These are phyloP conservation scores for Andrena hattorfiana DNA, from an alignment of 2,888 invertebrate species.

Conservation along the genomic window DNA sequence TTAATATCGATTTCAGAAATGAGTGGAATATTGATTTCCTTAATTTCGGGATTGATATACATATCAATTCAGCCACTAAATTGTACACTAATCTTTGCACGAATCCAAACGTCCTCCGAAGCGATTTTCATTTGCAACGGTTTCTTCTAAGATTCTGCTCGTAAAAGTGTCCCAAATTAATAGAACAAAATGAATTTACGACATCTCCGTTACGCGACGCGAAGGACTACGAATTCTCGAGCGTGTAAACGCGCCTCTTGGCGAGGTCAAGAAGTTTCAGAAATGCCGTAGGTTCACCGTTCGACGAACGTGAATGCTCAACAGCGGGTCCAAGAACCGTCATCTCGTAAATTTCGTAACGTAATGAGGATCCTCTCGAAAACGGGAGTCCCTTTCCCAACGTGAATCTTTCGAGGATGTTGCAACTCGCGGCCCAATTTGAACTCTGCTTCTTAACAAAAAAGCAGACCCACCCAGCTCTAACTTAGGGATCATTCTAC, in stretches of 20 bases:
- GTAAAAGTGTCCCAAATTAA: neutral
- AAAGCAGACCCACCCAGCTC: neutral
- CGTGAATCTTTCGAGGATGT: conserved; percentile 28
- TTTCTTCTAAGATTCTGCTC: neutral
- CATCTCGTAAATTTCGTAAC: conserved; percentile 59
- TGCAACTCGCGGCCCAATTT: conserved; percentile 36
- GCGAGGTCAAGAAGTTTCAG: conserved; percentile 58
- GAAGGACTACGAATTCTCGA: conserved; percentile 7
- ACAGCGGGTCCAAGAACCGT: conserved; percentile 34
- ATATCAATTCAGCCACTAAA: neutral
- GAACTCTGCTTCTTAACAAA: conserved; percentile 19
- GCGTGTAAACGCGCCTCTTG: conserved; percentile 13
- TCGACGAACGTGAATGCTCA: conserved; percentile 38
- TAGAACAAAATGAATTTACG: neutral
- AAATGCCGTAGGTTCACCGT: conserved; percentile 53
- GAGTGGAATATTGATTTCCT: neutral
- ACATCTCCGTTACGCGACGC: neutral
- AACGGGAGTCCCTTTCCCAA: conserved; percentile 49
- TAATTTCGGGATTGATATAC: neutral
- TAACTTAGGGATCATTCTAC: too few relatives aligned
- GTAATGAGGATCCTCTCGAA: conserved; percentile 59
- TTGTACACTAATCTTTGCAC: neutral
- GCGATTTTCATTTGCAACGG: neutral
- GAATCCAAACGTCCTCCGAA: neutral
- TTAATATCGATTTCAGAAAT: neutral